Base-by-base conservation (phyloP, 2,888 invertebrate species). In the Morpho helenor region DNA sequence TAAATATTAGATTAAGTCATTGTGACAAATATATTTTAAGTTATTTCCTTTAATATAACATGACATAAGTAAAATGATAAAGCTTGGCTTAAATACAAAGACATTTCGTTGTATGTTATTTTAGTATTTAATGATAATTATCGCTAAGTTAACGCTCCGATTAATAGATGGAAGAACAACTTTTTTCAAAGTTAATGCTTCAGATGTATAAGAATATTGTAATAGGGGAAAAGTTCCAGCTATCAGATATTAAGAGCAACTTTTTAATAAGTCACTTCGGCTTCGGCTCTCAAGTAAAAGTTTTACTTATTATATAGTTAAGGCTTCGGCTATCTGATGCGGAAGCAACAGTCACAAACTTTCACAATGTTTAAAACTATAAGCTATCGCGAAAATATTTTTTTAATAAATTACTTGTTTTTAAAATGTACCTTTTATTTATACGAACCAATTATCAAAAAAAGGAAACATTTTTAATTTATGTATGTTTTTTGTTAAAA, bases 341-440 rank as follows among this genome's bases (percentile, higher is more conserved):
- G 31, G 22, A 41, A 48, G 50, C 54, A 42, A 10, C 7, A 43
- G 48, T 57, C 52, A 48, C n/a, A 16, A 41, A 49, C 7, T 48
- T 43, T 42, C 43, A 49, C 40, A 39, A 22, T 47, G 54, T 57
- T 52, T 47, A 8, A 46, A 73, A 71, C 70, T 74, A 53, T 75
- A 75, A 71, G 77, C 81, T 71, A 47, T 44, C n/a, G 56, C 52
- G 52, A 46, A 41, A 49, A 10, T 49, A 49, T 49, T 51, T 73
- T 73, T 76, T 68, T 72, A 84, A 80, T 84, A 83, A 84, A 84
- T 74, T 75, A 80, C 76, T 72, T 73, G 73, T 73, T 72, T 76
- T 77, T 75, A 74, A 59, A 44, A 49, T 7, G 8, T 69, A 73
- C 57, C 71, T 61, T 66, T 53, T 41, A 50, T 56, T 52, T 50